phyloP scores from a whole-genome alignment of 2,113 vertebrate genomes.

The Hypanus sabinus region DNA sequence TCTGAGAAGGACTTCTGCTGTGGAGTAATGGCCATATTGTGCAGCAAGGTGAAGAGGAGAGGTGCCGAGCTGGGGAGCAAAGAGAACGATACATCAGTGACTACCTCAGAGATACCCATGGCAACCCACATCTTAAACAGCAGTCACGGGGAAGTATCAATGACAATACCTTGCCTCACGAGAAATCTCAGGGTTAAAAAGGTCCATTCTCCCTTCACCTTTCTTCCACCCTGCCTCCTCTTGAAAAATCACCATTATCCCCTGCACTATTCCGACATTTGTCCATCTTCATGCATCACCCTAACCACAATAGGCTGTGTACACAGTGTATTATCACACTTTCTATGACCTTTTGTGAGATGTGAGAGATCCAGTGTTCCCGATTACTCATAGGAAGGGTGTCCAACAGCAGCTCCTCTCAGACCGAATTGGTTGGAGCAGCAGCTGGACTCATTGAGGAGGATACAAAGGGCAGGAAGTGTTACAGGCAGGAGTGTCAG shows the following conservation, averaged over 20 bases:
- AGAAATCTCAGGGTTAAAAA: background rate
- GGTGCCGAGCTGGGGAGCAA: constrained; percentile 68
- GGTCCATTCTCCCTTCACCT: background rate
- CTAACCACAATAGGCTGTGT: background rate
- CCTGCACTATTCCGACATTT: background rate
- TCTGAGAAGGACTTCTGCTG: constrained; percentile 78
- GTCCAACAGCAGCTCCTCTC: too few relatives aligned
- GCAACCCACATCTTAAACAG: background rate
- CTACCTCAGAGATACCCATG: background rate
- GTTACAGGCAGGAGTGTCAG: too few relatives aligned
- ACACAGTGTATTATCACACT: too few relatives aligned
- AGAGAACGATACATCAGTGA: background rate
- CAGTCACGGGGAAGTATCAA: background rate
- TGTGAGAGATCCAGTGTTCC: too few relatives aligned
- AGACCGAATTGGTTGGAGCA: too few relatives aligned
- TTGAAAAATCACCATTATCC: background rate
- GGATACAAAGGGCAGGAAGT: too few relatives aligned
- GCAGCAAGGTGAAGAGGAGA: constrained; percentile 85
- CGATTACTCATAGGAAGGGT: too few relatives aligned
- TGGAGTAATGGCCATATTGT: constrained; percentile 81
- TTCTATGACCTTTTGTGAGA: too few relatives aligned
- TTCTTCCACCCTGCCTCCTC: background rate
- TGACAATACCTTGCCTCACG: background rate
- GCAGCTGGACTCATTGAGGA: too few relatives aligned
- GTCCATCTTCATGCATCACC: background rate